Evolutionary conservation across 1,140 invertebrate species (phyloP), one percentile per base, ranked within the genome.

Genomic region (Drosophila triauraria): DNA sequence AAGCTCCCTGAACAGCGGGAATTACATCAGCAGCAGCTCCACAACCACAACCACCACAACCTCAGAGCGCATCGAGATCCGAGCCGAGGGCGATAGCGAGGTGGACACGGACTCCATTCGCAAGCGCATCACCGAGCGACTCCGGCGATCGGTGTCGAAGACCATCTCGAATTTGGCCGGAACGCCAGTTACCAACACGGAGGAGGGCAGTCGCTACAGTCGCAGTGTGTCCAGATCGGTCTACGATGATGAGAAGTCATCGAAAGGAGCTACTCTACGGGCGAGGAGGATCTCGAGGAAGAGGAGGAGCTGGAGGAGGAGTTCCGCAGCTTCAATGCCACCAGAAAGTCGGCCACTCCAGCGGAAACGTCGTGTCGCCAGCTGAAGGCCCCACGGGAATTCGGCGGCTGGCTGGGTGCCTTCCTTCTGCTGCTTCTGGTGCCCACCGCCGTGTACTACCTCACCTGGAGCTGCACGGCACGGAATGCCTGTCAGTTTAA

Each of bases 211-310:
- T 70, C 91, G 91, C 27, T 92, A 91, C 13, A 92, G 91, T 44
- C 88, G 92, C 12, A 92, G 91, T 4, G 75, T 88, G 0, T 92
- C 91, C 6, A 77, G 92, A 54, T 93, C 92, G 3, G 69, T 91
- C 0, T 91, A 87, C 40, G 91, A 92, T 23, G 92, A 92, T 27
- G 87, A 84, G 23, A 84, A 86, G 47, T 91, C 81, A 8, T 92
- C 90, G 0, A 91, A 56, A 74, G 68, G 9, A 93, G 93, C 65
- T 93, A 93, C 71, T 94, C 93, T 9, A 93, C 93, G 20, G 93
- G 92, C 20, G 93, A 94, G 54, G 91, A 92, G 57, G 78, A 87
- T 40, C 48, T 67, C 32, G 87, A 75, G 0, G 88, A 90, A 20
- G 87, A 91, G 32, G 82, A 91, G 10, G 69, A 78, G 7, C 13